Percentiles rank a stretch among this genome's conserved stretches.
phyloP scores from a whole-genome alignment of 2,888 invertebrate genomes.

The Sarcophaga subvicina region DNA sequence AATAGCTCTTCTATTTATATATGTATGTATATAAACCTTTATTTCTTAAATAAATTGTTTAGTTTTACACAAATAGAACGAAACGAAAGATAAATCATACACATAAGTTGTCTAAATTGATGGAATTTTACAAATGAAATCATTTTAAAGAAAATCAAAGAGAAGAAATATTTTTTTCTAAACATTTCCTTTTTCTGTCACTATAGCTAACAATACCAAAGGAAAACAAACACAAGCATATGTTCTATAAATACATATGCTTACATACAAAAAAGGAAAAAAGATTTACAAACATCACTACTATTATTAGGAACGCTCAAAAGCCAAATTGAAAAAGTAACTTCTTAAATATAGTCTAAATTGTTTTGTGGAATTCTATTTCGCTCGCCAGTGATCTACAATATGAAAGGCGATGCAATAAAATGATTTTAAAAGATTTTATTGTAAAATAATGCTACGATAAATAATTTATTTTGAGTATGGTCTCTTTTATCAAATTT shows the following conservation, averaged over 20 bases:
- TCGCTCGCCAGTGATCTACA: too few species aligned
- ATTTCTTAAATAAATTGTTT: conserved; percentile 28
- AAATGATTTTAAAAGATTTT: too few species aligned
- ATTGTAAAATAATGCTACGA: too few species aligned
- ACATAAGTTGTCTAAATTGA: conserved; percentile 31
- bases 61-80: neutral
- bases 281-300: neutral
- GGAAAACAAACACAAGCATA: too few species aligned
- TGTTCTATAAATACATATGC: neutral
- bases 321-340: neutral
- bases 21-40: neutral
- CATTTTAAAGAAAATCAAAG: conserved; percentile 49
- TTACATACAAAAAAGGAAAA: neutral
- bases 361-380: too few species aligned
- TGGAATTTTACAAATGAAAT: conserved; percentile 53
- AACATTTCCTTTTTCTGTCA: conserved; percentile 58
- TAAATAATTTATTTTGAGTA: too few species aligned
- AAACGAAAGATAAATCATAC: neutral
- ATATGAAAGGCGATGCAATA: too few species aligned
- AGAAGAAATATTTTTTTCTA: conserved; percentile 36
- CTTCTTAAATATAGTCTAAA: too few species aligned
- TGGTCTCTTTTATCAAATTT: too few species aligned
- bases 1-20: neutral
- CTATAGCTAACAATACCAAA: conserved; percentile 43
- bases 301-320: neutral